Evolutionary conservation across 2,113 vertebrate genomes (phyloP), one percentile per base, ranked within the genome.

Genomic region (Columbina picui): DNA sequence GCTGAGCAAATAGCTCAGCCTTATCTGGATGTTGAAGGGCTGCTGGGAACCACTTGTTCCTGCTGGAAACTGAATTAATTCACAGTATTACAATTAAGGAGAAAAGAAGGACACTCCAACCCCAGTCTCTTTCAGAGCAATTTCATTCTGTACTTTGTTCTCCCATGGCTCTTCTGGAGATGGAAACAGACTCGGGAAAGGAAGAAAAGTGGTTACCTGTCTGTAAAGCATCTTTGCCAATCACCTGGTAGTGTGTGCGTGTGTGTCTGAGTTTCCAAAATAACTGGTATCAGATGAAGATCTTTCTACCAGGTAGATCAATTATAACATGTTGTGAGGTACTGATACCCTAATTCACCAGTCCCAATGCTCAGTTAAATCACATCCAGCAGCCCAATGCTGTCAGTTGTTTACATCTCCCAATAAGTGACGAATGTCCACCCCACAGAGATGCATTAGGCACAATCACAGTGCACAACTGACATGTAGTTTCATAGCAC

Each of bases 11-110:
- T 76, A 95, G 74, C 85, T 95, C 94, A 64, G 90, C 85, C 89
- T 96, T 92, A 96, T 92, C 95, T 77, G 95, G 85, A 91, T 86
- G 93, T 87, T 64, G 90, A 41, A 94, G 47, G 82, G 92, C 95
- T 96, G 92, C 93, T 70, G 93, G 94, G 92, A 97, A 70, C 94
- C 86, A 71, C 87, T 86, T 1, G 0, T 6, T 96, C 38, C 88
- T 91, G 79, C 82, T 92, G 79, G 34, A 93, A 94, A 75, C 22
- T 3, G 87, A 93, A 96, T 96, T 94, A 96, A 97, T 93, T 85
- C 82, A 50, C 74, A 55, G 63, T 70, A 65, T 94, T 78, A 74
- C 90, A 88, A 90, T 77, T 95, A 88, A 93, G 93, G 93, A 84
- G 85, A 74, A 92, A 92, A 92, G 74, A 89, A 95, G 87, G 93